A percentile compares a stretch with the other conserved stretches of the same genome.
Evolutionary conservation across 1,140 invertebrate species (phyloP).

Genomic region (Conus ventricosus): DNA sequence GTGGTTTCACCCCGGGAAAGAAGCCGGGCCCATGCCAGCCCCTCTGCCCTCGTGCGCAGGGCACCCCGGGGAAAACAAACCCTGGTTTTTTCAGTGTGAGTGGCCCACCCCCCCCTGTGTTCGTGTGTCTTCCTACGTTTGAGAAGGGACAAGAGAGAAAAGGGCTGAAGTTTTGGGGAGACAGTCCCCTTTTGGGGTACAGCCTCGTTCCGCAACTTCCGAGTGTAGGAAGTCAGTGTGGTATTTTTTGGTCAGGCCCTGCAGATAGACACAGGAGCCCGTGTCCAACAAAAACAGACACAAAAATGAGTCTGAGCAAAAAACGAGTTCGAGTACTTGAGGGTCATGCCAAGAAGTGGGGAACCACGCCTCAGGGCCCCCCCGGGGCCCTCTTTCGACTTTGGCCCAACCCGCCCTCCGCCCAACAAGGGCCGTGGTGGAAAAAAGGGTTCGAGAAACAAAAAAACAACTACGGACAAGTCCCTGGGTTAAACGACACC

Average conservation of each 20-base stretch:
- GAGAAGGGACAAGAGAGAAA: background rate
- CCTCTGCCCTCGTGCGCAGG: too few species aligned
- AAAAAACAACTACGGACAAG: slow-evolving; percentile 88
- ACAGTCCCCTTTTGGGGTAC: background rate
- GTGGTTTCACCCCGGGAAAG: too few species aligned
- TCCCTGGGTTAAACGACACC: slow-evolving; percentile 90
- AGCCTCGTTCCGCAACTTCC: background rate
- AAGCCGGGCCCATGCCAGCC: too few species aligned
- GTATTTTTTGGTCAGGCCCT: too few species aligned
- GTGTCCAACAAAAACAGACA: slow-evolving; percentile 15
- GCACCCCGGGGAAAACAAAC: background rate
- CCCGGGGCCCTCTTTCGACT: slow-evolving; percentile 53
- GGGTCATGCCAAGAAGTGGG: slow-evolving; percentile 52
- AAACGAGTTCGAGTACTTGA: slow-evolving; percentile 59
- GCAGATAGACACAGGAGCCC: too few species aligned
- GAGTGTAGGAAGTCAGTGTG: too few species aligned
- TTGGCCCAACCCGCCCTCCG: slow-evolving; percentile 60
- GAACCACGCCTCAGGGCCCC: slow-evolving; percentile 55
- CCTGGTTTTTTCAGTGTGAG: background rate
- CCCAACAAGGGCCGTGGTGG: slow-evolving; percentile 78
- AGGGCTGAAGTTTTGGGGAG: background rate
- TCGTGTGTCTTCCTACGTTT: background rate
- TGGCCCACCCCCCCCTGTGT: background rate
- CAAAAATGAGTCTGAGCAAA: slow-evolving; percentile 60
- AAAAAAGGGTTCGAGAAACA: slow-evolving; percentile 91